Conservation (phyloP, 2,113 vertebrate species). For the Myocastor coypus region DNA sequence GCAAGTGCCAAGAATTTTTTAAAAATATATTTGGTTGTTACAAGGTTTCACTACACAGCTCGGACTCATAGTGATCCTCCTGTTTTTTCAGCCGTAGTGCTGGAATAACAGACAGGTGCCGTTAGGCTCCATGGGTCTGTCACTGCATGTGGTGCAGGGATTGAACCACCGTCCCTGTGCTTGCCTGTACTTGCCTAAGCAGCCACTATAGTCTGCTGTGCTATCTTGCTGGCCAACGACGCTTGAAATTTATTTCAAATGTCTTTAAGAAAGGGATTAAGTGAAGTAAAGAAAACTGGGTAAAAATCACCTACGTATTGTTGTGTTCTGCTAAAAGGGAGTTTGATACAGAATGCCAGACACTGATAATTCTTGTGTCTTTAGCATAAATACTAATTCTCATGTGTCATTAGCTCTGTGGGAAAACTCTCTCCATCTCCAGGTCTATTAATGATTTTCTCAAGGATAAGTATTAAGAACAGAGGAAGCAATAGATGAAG, state of each 20-base stretch:
- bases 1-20: not conserved
- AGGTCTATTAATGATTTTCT: conserved; percentile 40
- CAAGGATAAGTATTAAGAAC: not conserved
- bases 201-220: too few relatives aligned
- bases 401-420: conserved; percentile 5
- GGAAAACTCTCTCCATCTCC: conserved; percentile 10
- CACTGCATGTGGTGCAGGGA: too few relatives aligned
- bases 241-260: not conserved
- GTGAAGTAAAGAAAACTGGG: not conserved
- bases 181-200: too few relatives aligned
- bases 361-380: not conserved
- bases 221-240: too few relatives aligned
- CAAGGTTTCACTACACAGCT: too few relatives aligned
- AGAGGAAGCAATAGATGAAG: not conserved
- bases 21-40: too few relatives aligned
- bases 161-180: too few relatives aligned
- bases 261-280: not conserved
- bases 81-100: too few relatives aligned
- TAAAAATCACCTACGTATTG: not conserved
- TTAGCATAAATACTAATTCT: not conserved
- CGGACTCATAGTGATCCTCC: too few relatives aligned
- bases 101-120: too few relatives aligned
- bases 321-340: not conserved
- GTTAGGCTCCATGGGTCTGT: too few relatives aligned
- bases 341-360: not conserved